Evolutionary conservation across 1,140 invertebrate genomes (phyloP), one percentile per base, ranked within the genome.

Genomic region (Archegozetes longisetosus): DNA sequence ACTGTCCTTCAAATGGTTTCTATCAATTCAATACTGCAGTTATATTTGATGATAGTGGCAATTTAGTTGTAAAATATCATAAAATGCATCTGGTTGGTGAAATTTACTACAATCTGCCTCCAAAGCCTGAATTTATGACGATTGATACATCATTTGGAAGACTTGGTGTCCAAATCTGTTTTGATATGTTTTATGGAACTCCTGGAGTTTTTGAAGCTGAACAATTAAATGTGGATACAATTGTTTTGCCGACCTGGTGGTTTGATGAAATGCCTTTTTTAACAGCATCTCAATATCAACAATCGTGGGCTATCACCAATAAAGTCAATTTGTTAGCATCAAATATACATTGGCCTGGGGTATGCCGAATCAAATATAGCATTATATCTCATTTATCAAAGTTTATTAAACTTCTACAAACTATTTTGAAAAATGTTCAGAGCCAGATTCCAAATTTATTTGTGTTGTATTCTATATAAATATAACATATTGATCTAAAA

Each of bases 161-260:
- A 17, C 91, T 93, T 68, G 87, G 85, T 1, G 71, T 81, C 1
- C 75, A 87, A 24, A 82, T 79, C 55, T 84, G 84, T 63, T 85
- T 85, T 64, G 86, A 91, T 68, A 75, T 89, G 23, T 63, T 87
- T 1, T 83, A 82, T 66, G 64, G 77, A 49, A 68, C 75, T 2
- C 86, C 86, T 0, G 71, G 78, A 0, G 65, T 78, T 4, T 67
- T 73, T 27, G 59, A 71, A 2, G 66, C 84, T 1, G 64, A 74
- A 24, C 70, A 77, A 27, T 60, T 71, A 4, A 70, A 73, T 0
- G 67, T 88, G 1, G 79, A 74, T 2, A 82, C 89, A 68, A 77
- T 89, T 48, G 70, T 86, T 0, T 83, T 79, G 64, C 72, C 84
- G 0, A 80, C 82, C 0, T 79, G 78, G 54, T 88, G 86, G 85